Percentiles rank a stretch among this genome's conserved stretches.
Evolutionary conservation across 2,888 invertebrate genomes (phyloP).

Genomic region (Mechanitis mazaeus): DNA sequence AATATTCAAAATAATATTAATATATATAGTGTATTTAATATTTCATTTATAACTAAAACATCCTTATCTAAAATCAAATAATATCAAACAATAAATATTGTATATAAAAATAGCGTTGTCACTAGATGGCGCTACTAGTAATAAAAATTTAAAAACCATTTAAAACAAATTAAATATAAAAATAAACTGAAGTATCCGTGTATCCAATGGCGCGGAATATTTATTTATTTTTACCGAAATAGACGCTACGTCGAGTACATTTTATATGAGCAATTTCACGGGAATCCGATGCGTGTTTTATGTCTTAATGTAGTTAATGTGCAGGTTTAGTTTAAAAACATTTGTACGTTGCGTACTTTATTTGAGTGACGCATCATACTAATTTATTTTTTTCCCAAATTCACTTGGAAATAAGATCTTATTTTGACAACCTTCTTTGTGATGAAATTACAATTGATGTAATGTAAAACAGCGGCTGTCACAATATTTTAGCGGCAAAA

Average conservation of each 20-base stretch:
- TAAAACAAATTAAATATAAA: neutral
- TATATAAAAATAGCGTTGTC: neutral
- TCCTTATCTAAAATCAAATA: too few species aligned
- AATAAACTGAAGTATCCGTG: slow-evolving; percentile 4
- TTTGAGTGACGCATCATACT: neutral
- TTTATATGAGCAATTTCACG: slow-evolving; percentile 60
- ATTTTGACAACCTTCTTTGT: too few species aligned
- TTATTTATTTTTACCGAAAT: slow-evolving; percentile 76
- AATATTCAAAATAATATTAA: too few species aligned
- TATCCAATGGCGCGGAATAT: slow-evolving; percentile 51
- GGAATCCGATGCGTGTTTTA: slow-evolving; percentile 67
- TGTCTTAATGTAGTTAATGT: slow-evolving; percentile 61
- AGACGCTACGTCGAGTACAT: slow-evolving; percentile 69
- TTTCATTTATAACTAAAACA: too few species aligned
- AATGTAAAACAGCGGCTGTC: too few species aligned
- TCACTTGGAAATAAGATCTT: too few species aligned
- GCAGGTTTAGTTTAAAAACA: slow-evolving; percentile 12
- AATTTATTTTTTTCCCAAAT: too few species aligned
- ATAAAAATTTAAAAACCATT: neutral
- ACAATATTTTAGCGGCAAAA: too few species aligned
- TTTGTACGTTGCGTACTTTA: slow-evolving; percentile 2
- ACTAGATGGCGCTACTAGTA: slow-evolving; percentile 5
- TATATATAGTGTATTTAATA: too few species aligned
- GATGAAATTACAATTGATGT: too few species aligned
- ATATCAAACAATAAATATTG: neutral